These are phyloP conservation scores for Latrodectus hesperus DNA, from an alignment of 2,888 invertebrate genomes.

Conservation along the genomic window DNA sequence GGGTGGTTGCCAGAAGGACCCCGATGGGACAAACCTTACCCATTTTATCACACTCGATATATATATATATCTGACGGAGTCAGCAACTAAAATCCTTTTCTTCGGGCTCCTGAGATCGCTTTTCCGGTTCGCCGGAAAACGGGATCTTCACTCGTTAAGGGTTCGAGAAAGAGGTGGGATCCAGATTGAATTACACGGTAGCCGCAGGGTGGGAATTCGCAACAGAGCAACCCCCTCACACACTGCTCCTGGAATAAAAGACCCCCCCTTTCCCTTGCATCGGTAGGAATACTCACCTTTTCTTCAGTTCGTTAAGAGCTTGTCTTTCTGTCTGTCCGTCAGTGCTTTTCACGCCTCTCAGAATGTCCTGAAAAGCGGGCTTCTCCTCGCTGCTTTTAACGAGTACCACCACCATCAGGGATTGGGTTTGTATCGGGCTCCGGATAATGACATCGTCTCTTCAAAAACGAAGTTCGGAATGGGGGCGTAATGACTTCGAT, in stretches of 20 bases:
- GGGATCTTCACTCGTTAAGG: conserved; percentile 25
- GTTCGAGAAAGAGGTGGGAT: not conserved
- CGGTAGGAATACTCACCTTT: not conserved
- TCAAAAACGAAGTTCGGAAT: conserved; percentile 24
- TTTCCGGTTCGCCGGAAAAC: conserved; percentile 38
- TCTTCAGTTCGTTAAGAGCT: conserved; percentile 52
- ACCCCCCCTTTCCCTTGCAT: not conserved
- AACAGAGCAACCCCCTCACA: not conserved
- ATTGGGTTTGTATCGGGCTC: not conserved
- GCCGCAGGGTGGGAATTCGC: conserved; percentile 23
- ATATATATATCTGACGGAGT: not conserved
- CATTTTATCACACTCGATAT: not conserved
- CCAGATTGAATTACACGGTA: conserved; percentile 46
- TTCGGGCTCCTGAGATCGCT: not conserved
- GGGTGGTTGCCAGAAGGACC: not conserved
- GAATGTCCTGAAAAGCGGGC: conserved; percentile 14
- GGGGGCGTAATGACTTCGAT: conserved; percentile 1
- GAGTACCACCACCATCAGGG: conserved; percentile 13
- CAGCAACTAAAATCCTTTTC: conserved; percentile 31
- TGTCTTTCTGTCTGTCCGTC: not conserved
- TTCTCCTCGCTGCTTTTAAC: conserved; percentile 24
- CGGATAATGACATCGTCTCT: conserved; percentile 36
- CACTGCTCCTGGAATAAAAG: conserved; percentile 4
- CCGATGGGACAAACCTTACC: not conserved
- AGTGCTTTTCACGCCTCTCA: conserved; percentile 38